Conservation (phyloP, 1,140 invertebrate species). For the Pseudomyrmex cubaensis region DNA sequence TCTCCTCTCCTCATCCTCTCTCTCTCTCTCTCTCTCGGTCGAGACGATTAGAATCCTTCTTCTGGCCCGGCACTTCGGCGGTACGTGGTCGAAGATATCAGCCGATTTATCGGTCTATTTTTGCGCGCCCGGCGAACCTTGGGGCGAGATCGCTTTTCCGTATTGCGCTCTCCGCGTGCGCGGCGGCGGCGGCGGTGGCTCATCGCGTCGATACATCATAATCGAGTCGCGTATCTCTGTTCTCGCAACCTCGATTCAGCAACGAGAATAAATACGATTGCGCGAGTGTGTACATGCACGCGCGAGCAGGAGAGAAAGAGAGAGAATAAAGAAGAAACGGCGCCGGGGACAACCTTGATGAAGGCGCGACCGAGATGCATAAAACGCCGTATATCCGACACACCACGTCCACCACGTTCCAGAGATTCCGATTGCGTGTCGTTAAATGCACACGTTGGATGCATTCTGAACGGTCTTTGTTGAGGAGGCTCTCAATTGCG, state of each 20-base stretch:
- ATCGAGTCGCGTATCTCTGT: constrained; percentile 38
- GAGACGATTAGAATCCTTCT: constrained; percentile 59
- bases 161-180: constrained; percentile 5
- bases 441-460: constrained; percentile 8
- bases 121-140: constrained; percentile 46
- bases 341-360: constrained; percentile 43
- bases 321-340: neutral
- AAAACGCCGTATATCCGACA: constrained; percentile 36
- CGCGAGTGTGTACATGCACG: constrained; percentile 1
- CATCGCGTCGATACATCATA: constrained; percentile 33
- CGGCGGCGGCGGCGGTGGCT: neutral
- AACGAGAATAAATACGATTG: constrained; percentile 44
- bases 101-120: constrained; percentile 68
- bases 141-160: constrained; percentile 40
- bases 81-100: constrained; percentile 52
- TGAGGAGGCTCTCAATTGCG: neutral
- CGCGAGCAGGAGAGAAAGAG: neutral
- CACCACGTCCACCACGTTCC: constrained; percentile 44
- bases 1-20: neutral
- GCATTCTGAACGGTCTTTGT: constrained; percentile 2
- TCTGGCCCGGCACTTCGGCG: neutral
- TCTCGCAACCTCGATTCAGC: constrained; percentile 41
- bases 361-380: constrained; percentile 61
- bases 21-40: constrained; percentile 23
- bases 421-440: constrained; percentile 51